Evolutionary conservation across 2,888 invertebrate genomes (phyloP).

Genomic region (Epiblema foenella): DNA sequence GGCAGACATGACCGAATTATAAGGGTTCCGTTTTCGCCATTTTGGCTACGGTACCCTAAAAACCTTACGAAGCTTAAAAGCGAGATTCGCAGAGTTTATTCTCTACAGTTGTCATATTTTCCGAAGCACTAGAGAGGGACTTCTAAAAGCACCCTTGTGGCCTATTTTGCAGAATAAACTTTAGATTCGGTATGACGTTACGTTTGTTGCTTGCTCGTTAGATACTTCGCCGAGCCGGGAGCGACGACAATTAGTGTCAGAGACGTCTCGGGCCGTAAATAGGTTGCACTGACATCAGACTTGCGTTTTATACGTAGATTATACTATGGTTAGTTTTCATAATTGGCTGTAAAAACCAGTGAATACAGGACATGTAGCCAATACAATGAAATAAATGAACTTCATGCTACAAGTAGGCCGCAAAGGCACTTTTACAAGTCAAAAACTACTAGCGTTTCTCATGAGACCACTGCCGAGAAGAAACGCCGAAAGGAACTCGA

Average conservation of each 20-base stretch:
- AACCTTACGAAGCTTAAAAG: no score
- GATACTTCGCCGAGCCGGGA: not conserved
- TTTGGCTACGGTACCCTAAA: no score
- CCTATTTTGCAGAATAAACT: not conserved
- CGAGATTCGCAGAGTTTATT: not conserved
- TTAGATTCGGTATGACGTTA: not conserved
- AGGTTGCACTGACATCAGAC: not conserved
- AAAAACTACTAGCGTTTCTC: no score
- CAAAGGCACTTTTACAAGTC: no score
- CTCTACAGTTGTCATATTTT: not conserved
- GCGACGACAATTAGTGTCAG: not conserved
- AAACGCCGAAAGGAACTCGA: no score
- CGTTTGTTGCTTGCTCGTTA: not conserved
- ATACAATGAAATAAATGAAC: no score
- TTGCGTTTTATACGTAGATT: not conserved
- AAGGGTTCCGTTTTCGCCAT: no score
- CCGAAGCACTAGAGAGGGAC: not conserved
- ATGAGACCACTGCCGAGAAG: no score
- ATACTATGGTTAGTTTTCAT: not conserved
- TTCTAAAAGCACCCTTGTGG: not conserved
- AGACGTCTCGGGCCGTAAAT: not conserved
- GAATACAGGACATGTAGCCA: no score
- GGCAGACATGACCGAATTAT: no score
- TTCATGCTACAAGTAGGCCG: no score
- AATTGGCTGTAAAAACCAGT: not conserved